Conservation (phyloP, 92 coral and sea anemone species). For the Blastomussa wellsi region DNA sequence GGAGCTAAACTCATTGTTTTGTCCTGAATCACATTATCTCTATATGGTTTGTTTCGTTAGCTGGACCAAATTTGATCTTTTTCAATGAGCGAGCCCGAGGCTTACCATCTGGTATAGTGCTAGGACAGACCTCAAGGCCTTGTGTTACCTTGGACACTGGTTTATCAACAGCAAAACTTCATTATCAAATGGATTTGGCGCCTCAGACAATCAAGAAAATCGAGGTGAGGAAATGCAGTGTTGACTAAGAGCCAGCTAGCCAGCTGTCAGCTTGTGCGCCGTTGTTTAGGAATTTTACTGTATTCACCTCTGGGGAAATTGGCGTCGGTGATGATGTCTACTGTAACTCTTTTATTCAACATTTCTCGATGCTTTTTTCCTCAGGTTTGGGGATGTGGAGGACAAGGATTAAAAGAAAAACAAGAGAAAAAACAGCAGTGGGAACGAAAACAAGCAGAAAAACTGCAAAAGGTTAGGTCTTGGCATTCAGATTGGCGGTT, state of each 20-base stretch:
- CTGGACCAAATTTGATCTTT: conserved; percentile 74
- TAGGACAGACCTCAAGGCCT: conserved; percentile 75
- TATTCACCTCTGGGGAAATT: too few species aligned
- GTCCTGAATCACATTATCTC: background rate
- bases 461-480: conserved; percentile 76
- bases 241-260: too few species aligned
- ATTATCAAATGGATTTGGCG: conserved; percentile 47
- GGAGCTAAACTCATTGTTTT: background rate
- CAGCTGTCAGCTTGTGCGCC: too few species aligned
- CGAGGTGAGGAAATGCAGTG: conserved; percentile 59
- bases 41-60: conserved; percentile 1
- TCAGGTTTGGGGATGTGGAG: conserved; percentile 96
- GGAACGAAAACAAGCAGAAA: conserved; percentile 91
- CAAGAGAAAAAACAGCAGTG: conserved; percentile 86
- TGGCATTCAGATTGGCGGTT: background rate
- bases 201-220: conserved; percentile 59
- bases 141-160: conserved; percentile 60
- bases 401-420: conserved; percentile 60
- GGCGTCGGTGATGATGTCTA: too few species aligned
- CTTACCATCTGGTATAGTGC: conserved; percentile 74
- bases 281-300: too few species aligned
- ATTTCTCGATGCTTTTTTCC: background rate
- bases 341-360: background rate
- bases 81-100: conserved; percentile 86
- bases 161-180: conserved; percentile 67